Base-by-base conservation (phyloP, 2,113 vertebrate genomes). In the Coptodon bakossiorum region DNA sequence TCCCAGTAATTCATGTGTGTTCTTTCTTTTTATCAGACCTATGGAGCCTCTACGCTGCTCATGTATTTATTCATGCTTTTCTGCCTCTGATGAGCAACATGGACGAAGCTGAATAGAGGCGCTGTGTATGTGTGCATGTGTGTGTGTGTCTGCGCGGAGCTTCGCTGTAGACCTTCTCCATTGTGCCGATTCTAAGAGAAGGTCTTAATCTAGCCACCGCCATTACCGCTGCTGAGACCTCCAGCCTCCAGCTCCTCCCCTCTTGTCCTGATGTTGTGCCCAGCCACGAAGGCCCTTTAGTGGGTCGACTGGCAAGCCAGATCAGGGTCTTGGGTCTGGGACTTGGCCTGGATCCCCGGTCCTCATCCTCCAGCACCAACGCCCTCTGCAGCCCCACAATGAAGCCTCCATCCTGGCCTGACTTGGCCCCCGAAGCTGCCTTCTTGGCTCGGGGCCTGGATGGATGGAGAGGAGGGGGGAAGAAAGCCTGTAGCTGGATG, bases 161-260 rank as follows among this genome's bases (percentile, higher is more conserved):
- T 78, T 45, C 10, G 6, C 85, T 89, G 57, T 89, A 91, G 92
- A 92, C 91, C 91, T 94, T 88, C 53, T 88, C 91, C 83, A 94
- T 94, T 94, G 95, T 93, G 85, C 63, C 19, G 73, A 87, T 90
- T 94, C 88, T 85, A 80, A 92, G 93, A 91, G 90, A 91, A 95
- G 92, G 94, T 95, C 95, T 95, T 95, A 95, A 96, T 95, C 95
- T 95, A 93, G 78, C 90, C 91, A 80, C 63, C 48, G 92, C 93
- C 94, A 94, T 94, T 95, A 93, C 90, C 29, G 76, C 94, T 91
- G 89, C 86, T 85, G 93, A 95, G 92, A 94, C 93, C 93, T 89
- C 92, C 84, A 89, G 89, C 89, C 91, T 91, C 84, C 66, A 13
- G 63, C 63, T 68, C 90, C 87, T 61, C 90, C 90, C 92, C 91